A percentile compares a stretch with the other conserved stretches of the same genome.
phyloP scores from a whole-genome alignment of 2,113 vertebrate species.

The Corapipo altera region DNA sequence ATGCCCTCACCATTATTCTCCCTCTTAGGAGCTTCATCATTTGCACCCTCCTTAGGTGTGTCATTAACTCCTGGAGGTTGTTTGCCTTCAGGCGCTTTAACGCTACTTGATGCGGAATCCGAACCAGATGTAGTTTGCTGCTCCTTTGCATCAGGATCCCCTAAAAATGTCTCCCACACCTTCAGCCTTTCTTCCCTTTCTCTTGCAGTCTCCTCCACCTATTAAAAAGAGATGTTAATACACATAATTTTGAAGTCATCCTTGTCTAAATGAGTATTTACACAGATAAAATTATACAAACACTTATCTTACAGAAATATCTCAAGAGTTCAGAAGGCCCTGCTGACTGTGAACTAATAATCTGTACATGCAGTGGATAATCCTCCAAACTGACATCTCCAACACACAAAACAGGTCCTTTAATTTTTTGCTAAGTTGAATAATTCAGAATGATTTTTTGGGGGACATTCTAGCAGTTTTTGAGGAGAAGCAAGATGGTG shows the following conservation, averaged over 20 bases:
- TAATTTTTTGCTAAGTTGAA: background rate
- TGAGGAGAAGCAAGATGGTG: background rate
- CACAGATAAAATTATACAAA: background rate
- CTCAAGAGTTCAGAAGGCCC: background rate
- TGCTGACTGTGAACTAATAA: background rate
- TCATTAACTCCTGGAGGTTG: conserved; percentile 39
- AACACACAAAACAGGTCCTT: background rate
- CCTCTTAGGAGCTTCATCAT: conserved; percentile 21
- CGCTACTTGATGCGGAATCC: background rate
- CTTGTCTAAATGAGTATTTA: background rate
- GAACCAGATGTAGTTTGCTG: conserved; percentile 14
- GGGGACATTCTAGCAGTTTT: background rate
- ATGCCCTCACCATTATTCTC: conserved; percentile 45
- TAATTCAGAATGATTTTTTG: background rate
- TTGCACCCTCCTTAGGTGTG: background rate
- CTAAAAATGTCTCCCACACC: conserved; percentile 87
- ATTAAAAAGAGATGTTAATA: background rate
- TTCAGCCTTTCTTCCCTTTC: conserved; percentile 94
- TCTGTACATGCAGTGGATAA: background rate
- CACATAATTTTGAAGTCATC: background rate
- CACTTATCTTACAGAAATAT: background rate
- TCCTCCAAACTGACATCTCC: background rate
- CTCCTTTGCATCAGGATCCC: conserved; percentile 47
- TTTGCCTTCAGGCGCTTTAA: conserved; percentile 35
- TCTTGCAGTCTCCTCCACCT: conserved; percentile 94